Percentiles rank a stretch among this genome's conserved stretches.
Evolutionary conservation across 2,888 invertebrate species (phyloP).

Genomic region (Myathropa florea): DNA sequence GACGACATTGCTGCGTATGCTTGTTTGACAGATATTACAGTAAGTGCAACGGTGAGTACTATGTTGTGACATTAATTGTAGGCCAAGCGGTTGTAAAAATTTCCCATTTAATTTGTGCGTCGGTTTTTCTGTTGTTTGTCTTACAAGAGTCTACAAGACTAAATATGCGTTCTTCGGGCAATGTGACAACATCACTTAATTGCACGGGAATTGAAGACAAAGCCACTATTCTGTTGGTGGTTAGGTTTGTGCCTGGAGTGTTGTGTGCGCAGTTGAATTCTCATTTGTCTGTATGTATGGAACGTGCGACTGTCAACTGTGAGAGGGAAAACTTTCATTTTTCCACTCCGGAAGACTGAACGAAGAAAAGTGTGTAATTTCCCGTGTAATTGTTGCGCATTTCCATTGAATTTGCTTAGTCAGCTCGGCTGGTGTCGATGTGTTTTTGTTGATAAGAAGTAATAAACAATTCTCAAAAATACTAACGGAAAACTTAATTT

Average conservation of each 20-base stretch:
- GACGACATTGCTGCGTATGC: neutral
- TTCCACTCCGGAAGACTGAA: slow-evolving; percentile 41
- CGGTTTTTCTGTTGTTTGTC: too few species aligned
- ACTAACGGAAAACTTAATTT: neutral
- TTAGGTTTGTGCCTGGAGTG: neutral
- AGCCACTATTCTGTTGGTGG: neutral
- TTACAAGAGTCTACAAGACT: neutral
- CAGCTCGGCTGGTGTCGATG: neutral
- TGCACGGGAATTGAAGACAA: neutral
- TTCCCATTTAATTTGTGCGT: neutral
- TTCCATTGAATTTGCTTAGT: neutral
- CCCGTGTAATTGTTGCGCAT: neutral
- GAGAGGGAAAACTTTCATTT: slow-evolving; percentile 52
- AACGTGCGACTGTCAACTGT: neutral
- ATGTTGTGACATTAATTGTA: neutral
- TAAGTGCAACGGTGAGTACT: neutral
- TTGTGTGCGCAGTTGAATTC: slow-evolving; percentile 15
- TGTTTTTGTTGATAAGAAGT: neutral
- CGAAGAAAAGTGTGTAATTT: slow-evolving; percentile 13
- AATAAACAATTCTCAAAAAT: neutral
- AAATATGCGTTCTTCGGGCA: neutral
- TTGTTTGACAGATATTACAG: neutral
- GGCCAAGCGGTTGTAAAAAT: neutral
- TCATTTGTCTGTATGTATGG: neutral
- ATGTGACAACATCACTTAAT: neutral